Evolutionary conservation across 2,113 vertebrate genomes (phyloP), one percentile per base, ranked within the genome.

Genomic region (Canis aureus): DNA sequence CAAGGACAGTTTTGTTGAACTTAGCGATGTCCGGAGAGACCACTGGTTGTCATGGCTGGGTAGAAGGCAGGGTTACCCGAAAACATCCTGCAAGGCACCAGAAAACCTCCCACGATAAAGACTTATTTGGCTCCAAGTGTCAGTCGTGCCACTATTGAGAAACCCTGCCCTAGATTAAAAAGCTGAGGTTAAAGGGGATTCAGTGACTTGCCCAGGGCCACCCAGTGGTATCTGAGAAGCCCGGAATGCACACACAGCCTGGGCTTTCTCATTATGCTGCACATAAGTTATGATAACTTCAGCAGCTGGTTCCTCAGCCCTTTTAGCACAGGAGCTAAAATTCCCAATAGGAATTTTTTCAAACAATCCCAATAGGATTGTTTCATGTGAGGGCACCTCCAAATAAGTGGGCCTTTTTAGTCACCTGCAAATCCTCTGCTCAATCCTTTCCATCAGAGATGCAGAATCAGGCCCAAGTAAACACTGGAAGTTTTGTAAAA

Each of bases 171-270:
- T 8, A 20, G 69, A 8, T 62, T 15, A 38, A 74, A 69, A 81
- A 16, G 53, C 55, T 89, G 35, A 83, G 35, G 19, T 29, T 71
- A 3, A 74, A 67, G 43, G 20, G 13, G 9, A 8, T 9, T 78
- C 6, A n/a, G 11, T 25, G 23, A 8, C 51, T 66, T 43, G 27
- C 49, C 60, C 62, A 67, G 49, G 79, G 38, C 87, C 15, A 22
- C 49, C 20, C 62, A 3, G 20, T 29, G 53, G 27, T n/a, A 49
- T 66, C 13, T 23, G 66, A 57, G n/a, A 80, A 66, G 83, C 7
- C 20, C 11, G 8, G 43, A 25, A 38, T 4, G 5, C 25, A 35
- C 10, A 27, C 0, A 0, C 29, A 53, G 35, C 25, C 35, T 57
- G 17, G 10, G 59, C n/a, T 29, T 62, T 49, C 74, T 19, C 22